Conservation (phyloP, 1,140 invertebrate genomes). For the Euschistus heros region DNA sequence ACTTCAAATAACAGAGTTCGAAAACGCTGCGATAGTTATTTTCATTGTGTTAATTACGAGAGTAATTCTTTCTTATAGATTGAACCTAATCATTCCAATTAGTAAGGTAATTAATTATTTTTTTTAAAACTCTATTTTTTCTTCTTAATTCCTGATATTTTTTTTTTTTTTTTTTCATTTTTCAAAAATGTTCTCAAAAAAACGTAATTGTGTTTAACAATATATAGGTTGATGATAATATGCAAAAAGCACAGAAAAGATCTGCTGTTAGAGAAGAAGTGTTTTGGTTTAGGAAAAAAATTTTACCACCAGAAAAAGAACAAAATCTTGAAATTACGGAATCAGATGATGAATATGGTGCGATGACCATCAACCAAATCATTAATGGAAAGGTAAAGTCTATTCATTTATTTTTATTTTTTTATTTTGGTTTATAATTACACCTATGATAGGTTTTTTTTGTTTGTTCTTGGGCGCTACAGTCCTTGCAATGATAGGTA, state of each 20-base stretch:
- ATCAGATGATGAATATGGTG: slow-evolving; percentile 45
- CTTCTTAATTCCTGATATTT: too few species aligned
- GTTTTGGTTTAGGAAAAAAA: slow-evolving; percentile 86
- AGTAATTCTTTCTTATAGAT: slow-evolving; percentile 90
- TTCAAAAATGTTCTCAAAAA: too few species aligned
- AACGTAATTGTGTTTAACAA: too few species aligned
- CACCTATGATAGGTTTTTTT: too few species aligned
- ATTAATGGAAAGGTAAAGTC: slow-evolving; percentile 28
- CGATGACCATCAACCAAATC: slow-evolving; percentile 85
- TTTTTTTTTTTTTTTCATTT: too few species aligned
- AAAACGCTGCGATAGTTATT: slow-evolving; percentile 98
- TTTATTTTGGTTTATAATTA: not conserved
- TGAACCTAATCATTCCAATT: slow-evolving; percentile 95
- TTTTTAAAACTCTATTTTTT: too few species aligned
- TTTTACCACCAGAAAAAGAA: slow-evolving; percentile 42
- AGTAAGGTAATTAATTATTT: slow-evolving; percentile 61
- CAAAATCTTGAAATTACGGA: slow-evolving; percentile 29
- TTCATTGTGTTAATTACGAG: slow-evolving; percentile 94
- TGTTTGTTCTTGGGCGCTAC: not conserved
- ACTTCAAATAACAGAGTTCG: slow-evolving; percentile 96
- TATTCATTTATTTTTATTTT: slow-evolving; percentile 1
- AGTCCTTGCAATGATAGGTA: too few species aligned
- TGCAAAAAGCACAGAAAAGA: slow-evolving; percentile 83
- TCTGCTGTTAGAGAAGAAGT: slow-evolving; percentile 72
- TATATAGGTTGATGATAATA: slow-evolving; percentile 87